Percentiles rank a stretch among this genome's conserved stretches.
Conservation (phyloP, 2,797 vertebrate genomes). For the Falco rusticolus region DNA sequence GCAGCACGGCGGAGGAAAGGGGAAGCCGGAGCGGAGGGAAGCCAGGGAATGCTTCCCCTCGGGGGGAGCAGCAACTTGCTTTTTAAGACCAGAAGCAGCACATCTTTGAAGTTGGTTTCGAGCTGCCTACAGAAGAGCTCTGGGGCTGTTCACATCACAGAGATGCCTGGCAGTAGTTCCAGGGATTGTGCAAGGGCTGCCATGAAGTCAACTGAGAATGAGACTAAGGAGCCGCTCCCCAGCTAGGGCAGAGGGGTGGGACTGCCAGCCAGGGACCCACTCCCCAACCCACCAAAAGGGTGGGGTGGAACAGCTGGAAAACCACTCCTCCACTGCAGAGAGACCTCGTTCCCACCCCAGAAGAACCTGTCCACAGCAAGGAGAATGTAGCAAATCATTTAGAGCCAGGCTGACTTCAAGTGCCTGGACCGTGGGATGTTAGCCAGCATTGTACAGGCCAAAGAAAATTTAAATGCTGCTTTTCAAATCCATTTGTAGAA, state of each 20-base stretch:
- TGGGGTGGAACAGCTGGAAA: background rate
- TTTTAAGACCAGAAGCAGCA: background rate
- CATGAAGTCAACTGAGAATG: constrained; percentile 9
- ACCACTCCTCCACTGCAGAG: background rate
- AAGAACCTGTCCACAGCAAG: background rate
- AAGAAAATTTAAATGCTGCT: background rate
- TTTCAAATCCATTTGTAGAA: background rate
- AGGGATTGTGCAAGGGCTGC: constrained; percentile 32
- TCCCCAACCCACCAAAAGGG: background rate
- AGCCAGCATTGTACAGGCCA: background rate
- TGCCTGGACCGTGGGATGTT: background rate
- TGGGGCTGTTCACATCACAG: constrained; percentile 10
- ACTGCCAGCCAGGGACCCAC: background rate
- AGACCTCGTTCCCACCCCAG: background rate
- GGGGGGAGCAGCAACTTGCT: background rate
- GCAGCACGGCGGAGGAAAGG: background rate
- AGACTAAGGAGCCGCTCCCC: background rate
- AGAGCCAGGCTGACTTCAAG: background rate
- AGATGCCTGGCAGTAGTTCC: constrained; percentile 18
- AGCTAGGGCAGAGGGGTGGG: background rate
- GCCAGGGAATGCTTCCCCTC: constrained; percentile 41
- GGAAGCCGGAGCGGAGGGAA: background rate
- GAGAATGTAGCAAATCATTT: background rate
- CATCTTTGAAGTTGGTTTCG: constrained; percentile 40
- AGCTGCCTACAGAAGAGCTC: background rate